Conservation (phyloP, 2,113 vertebrate species). For the Climacteris rufus region DNA sequence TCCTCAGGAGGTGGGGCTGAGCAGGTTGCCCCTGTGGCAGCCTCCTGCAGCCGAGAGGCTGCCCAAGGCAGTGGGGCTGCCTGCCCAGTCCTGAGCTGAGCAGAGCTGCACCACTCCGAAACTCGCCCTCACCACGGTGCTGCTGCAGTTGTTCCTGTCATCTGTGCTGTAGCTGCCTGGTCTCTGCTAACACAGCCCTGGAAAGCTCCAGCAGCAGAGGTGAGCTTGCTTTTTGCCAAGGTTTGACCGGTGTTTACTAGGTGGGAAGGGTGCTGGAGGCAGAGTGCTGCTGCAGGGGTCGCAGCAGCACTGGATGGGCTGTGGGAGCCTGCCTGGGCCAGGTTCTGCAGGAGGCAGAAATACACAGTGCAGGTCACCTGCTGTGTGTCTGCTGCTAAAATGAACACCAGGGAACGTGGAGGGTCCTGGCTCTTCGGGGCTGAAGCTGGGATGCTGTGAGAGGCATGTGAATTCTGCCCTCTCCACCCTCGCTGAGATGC, state of each 20-base stretch:
- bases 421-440: neutral
- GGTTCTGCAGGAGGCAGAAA: neutral
- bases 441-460: neutral
- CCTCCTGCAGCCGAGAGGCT: neutral
- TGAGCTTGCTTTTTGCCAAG: neutral
- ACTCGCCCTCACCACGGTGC: neutral
- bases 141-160: neutral
- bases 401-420: fast-evolving
- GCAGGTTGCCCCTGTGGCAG: neutral
- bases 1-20: neutral
- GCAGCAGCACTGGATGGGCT: neutral
- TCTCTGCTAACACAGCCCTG: neutral
- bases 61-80: neutral
- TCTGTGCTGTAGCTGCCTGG: neutral
- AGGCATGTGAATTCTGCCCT: fast-evolving
- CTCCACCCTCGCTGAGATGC: fast-evolving
- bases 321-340: neutral
- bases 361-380: too few relatives aligned
- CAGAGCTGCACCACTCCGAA: neutral
- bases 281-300: neutral
- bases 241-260: fast-evolving
- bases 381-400: neutral
- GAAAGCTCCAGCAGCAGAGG: neutral
- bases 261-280: neutral
- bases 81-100: neutral